Evolutionary conservation across 2,113 vertebrate species (phyloP), one percentile per base, ranked within the genome.

Genomic region (Upupa epops): DNA sequence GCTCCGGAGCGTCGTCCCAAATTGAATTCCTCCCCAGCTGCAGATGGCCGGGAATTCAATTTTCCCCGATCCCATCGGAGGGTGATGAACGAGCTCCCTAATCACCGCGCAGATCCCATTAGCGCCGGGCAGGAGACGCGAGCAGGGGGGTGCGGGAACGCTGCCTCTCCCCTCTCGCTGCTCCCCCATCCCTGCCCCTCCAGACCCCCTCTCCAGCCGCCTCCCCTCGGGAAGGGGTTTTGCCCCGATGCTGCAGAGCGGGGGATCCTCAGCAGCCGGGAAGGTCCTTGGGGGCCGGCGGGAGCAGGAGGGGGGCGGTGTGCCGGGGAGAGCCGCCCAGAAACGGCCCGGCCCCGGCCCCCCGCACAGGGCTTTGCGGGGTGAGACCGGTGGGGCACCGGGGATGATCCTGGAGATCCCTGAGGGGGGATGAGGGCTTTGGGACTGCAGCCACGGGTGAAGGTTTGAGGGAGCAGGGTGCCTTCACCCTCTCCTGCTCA

Each of bases 11-110:
- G 13, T 68, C 64, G 63, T 26, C 72, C 88, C 81, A 72, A 82
- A 83, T 86, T 28, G 2, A 94, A 95, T 95, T 95, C 94, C 77
- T 90, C 46, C 11, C 45, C 63, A 76, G 64, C 84, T 76, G 87
- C 94, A 94, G 90, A 95, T 92, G 92, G 86, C 87, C 29, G 19
- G 84, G 63, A 95, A 95, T 95, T 95, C 25, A 86, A 95, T 95
- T 95, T 94, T 72, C 84, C 81, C 90, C 32, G 83, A 79, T 88
- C 87, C 91, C 72, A 83, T 66, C 90, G 83, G 80, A 48, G 69
- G n/a, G 64, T 86, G 84, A 72, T 59, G 58, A 83, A 95, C 36
- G 81, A 94, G 45, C 25, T 83, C 63, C 76, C 76, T 88, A 63
- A 79, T 79, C 72, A 71, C 63, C 16, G 14, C 7, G 15, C 84